phyloP scores from a whole-genome alignment of 2,113 vertebrate species.

The Micronycteris hirsuta region DNA sequence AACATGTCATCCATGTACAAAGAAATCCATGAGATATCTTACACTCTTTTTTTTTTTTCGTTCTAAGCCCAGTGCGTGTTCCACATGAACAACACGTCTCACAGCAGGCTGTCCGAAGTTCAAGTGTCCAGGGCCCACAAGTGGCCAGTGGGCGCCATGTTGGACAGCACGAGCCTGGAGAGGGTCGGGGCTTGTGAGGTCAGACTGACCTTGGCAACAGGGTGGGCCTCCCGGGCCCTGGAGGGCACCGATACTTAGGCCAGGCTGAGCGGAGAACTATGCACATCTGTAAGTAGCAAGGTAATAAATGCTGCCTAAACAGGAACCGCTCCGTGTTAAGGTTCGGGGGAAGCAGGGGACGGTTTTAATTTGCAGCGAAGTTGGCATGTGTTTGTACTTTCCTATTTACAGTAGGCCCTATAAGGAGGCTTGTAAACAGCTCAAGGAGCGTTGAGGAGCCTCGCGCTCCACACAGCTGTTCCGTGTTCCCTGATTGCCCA shows the following conservation, averaged over 20 bases:
- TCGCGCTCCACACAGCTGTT: not conserved
- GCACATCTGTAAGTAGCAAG: not conserved
- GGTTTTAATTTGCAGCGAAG: constrained; percentile 56
- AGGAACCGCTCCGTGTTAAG: not conserved
- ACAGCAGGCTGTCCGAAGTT: not conserved
- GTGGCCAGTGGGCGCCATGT: rapidly evolving
- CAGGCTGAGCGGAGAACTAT: not conserved
- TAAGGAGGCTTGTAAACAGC: constrained; percentile 46
- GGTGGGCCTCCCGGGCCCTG: not conserved
- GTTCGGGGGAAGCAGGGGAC: not conserved
- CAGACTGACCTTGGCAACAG: not conserved
- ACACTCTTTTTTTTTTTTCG: not conserved
- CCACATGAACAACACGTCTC: not conserved
- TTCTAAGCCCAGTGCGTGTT: not conserved
- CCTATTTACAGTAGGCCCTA: constrained; percentile 48
- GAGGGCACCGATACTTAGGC: not conserved
- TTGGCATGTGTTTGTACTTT: constrained; percentile 53
- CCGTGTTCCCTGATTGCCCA: not conserved
- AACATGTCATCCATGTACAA: not conserved
- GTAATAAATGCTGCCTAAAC: not conserved
- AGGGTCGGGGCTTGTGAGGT: not conserved
- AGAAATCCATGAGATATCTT: not conserved
- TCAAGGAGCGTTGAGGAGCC: constrained; percentile 19
- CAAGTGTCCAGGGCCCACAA: not conserved
- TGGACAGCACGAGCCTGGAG: not conserved